Base-by-base conservation (phyloP, 35 echinoderm and acorn worm genomes). In the Strongylocentrotus purpuratus region DNA sequence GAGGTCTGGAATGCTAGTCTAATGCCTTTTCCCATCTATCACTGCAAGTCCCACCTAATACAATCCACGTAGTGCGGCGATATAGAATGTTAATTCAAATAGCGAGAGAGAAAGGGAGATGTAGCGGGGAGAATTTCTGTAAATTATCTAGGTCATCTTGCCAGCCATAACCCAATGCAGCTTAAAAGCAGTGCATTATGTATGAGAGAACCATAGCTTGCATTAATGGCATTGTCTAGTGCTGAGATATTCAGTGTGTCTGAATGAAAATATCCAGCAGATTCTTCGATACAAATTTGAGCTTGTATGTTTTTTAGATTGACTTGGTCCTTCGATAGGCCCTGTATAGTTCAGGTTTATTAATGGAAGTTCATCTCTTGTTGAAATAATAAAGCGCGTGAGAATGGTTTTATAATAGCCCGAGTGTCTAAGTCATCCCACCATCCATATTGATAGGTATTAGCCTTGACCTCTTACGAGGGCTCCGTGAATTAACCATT, bases 81-180 rank as follows among this genome's bases (percentile, higher is more conserved):
- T 22, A 78, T 78, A n/a, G 28, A 28, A 78, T 78, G 65, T n/a
- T 78, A 78, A 78, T 78, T 78, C 65, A n/a, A 78, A 78, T 78
- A 78, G 65, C 65, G 20, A 78, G 65, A 78, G 65, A 78, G 50
- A 78, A n/a, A 78, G 65, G 65, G 65, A 78, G 65, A 78, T 78
- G 65, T n/a, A 78, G 65, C 65, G 4, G 22, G 61, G 28, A 78
- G 65, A 78, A 78, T 78, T 28, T 78, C 65, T 78, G 65, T n/a
- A 78, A 78, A 78, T 78, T 78, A 78, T 78, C 65, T 78, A 78
- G 65, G 65, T 78, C 65, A 78, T 78, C 65, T 78, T 78, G 65
- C 20, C 65, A 78, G 22, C 65, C 2, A 22, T 78, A 78, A 78
- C 65, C 18, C 9, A 5, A 78, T 78, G 7, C 22, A 28, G 65